Evolutionary conservation across 1,140 invertebrate species (phyloP).

Genomic region (Microplitis mediator): DNA sequence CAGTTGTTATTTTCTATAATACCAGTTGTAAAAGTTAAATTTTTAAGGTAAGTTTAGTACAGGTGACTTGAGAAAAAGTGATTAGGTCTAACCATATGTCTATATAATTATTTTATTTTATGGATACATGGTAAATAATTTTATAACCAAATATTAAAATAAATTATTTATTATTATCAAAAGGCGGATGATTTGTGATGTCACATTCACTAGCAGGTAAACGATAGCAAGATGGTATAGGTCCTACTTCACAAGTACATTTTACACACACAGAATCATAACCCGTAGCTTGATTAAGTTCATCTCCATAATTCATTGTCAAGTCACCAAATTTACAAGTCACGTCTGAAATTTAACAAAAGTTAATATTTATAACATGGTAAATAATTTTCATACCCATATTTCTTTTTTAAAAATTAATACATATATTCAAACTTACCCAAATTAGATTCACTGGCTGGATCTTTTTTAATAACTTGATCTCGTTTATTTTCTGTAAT

Average conservation of each 20-base stretch:
- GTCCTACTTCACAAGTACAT: constrained; percentile 48
- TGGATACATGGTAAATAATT: too few species aligned
- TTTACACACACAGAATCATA: constrained; percentile 38
- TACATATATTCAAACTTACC: background rate
- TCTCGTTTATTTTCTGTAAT: constrained; percentile 11
- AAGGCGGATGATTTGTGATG: constrained; percentile 3
- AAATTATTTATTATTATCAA: background rate
- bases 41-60: too few species aligned
- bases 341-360: background rate
- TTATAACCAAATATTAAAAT: too few species aligned
- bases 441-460: background rate
- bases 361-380: too few species aligned
- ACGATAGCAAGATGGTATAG: constrained; percentile 39
- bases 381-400: too few species aligned
- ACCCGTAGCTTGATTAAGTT: constrained; percentile 34
- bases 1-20: too few species aligned
- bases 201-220: constrained; percentile 32
- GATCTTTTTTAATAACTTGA: background rate
- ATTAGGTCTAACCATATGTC: too few species aligned
- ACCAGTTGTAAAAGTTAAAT: too few species aligned
- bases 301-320: constrained; percentile 42
- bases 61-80: too few species aligned
- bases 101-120: too few species aligned
- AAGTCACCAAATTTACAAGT: constrained; percentile 43
- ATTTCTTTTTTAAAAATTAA: too few species aligned